These are phyloP conservation scores for Campoplex nolae DNA, from an alignment of 2,888 invertebrate genomes.

Conservation along the genomic window DNA sequence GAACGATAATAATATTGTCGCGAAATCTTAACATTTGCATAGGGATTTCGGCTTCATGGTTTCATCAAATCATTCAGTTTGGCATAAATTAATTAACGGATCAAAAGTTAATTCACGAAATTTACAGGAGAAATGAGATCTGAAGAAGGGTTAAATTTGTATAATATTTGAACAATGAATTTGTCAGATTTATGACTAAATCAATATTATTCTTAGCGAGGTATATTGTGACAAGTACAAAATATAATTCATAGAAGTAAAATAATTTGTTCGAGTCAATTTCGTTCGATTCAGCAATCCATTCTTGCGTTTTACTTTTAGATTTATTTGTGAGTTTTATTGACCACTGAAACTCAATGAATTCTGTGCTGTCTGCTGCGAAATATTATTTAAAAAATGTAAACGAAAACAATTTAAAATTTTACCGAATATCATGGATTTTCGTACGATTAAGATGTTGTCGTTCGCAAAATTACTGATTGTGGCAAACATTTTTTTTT, in stretches of 20 bases:
- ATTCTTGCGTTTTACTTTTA: neutral
- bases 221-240: neutral
- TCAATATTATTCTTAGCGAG: neutral
- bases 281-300: neutral
- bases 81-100: neutral
- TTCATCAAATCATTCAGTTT: neutral
- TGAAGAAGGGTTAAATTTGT: neutral
- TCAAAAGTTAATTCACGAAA: neutral
- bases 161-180: neutral
- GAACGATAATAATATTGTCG: neutral
- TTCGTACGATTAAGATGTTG: slow-evolving; percentile 22
- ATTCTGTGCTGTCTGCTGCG: neutral
- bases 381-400: neutral
- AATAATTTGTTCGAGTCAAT: neutral
- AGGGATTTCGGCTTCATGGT: neutral
- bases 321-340: neutral
- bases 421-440: slow-evolving; percentile 16
- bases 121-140: neutral
- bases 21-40: neutral
- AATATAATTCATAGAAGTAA: neutral
- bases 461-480: slow-evolving; percentile 42
- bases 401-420: neutral
- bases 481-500: neutral
- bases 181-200: neutral
- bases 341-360: neutral